A percentile compares a stretch with the other conserved stretches of the same genome.
phyloP scores from a whole-genome alignment of 2,113 vertebrate species.

The crab-eating macaque (Macaca fascicularis) region DNA sequence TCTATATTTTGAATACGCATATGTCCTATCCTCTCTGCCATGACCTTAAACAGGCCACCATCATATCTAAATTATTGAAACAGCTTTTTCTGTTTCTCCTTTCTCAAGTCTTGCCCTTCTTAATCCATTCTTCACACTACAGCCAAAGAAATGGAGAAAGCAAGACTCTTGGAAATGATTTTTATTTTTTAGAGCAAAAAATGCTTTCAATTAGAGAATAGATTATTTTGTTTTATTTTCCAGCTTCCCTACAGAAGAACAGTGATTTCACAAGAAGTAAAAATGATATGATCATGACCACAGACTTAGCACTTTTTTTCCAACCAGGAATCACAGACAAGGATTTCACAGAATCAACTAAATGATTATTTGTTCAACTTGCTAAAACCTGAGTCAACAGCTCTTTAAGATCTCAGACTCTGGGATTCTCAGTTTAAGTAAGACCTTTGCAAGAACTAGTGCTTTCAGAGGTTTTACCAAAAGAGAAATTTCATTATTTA shows the following conservation, averaged over 20 bases:
- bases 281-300: neutral
- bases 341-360: neutral
- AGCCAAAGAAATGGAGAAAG: neutral
- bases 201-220: neutral
- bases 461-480: neutral
- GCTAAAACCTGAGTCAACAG: neutral
- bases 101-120: neutral
- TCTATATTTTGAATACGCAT: neutral
- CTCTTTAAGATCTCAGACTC: neutral
- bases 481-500: neutral
- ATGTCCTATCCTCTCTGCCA: neutral
- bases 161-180: neutral
- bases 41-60: neutral
- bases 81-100: neutral
- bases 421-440: neutral
- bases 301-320: neutral
- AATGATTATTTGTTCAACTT: neutral
- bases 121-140: neutral
- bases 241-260: neutral
- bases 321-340: neutral
- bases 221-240: neutral
- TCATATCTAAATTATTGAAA: neutral
- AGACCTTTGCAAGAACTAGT: neutral
- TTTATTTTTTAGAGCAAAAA: neutral
- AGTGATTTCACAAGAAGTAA: neutral